These are phyloP conservation scores for Limonius californicus DNA, from an alignment of 1,140 invertebrate genomes.

Conservation along the genomic window DNA sequence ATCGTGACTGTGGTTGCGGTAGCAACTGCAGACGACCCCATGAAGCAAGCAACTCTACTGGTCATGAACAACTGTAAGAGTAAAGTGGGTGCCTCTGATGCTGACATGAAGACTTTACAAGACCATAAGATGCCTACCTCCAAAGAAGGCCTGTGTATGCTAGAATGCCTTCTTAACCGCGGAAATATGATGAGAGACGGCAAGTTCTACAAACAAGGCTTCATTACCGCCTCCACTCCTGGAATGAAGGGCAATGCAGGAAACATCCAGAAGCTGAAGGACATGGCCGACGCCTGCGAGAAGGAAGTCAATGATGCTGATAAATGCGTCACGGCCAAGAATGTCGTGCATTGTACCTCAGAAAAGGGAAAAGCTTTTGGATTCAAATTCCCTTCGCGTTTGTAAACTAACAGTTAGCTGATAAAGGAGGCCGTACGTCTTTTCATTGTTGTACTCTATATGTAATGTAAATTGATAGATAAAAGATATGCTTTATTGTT, in stretches of 20 bases:
- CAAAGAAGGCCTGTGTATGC: constrained; percentile 35
- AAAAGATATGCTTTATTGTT: too few species aligned
- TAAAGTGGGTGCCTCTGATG: constrained; percentile 28
- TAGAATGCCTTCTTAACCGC: constrained; percentile 35
- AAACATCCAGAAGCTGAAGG: constrained; percentile 27
- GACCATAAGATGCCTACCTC: constrained; percentile 31
- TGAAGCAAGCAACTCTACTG: not conserved
- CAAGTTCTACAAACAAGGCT: constrained; percentile 32
- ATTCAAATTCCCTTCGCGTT: constrained; percentile 4
- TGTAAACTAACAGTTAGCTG: too few species aligned
- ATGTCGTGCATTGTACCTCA: constrained; percentile 31
- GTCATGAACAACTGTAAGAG: constrained; percentile 22
- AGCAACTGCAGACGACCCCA: not conserved
- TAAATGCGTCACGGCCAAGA: constrained; percentile 30
- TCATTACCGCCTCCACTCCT: constrained; percentile 27
- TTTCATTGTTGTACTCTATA: too few species aligned
- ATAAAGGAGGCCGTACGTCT: too few species aligned
- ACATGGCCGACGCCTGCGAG: constrained; percentile 30
- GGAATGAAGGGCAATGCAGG: constrained; percentile 25
- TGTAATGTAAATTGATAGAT: too few species aligned
- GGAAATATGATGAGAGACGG: constrained; percentile 34
- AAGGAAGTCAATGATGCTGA: constrained; percentile 28
- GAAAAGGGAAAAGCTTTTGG: constrained; percentile 30
- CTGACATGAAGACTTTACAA: constrained; percentile 30
- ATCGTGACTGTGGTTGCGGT: not conserved